These are phyloP conservation scores for Mesorhabditis sp. DNA, from an alignment of 2,888 invertebrate species.

Conservation along the genomic window DNA sequence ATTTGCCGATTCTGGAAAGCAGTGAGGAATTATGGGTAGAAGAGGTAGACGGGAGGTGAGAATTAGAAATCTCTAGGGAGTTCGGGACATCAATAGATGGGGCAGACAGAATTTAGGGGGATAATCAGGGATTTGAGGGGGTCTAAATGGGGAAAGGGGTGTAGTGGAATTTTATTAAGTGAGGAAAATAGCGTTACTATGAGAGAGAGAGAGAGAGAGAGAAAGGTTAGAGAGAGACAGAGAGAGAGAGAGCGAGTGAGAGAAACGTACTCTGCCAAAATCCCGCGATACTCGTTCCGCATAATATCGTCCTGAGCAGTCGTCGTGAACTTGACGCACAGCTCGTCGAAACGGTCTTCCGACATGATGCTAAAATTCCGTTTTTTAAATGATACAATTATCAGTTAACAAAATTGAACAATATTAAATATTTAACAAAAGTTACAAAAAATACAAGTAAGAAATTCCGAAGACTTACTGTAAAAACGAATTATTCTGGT, in stretches of 20 bases:
- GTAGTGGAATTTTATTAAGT: neutral
- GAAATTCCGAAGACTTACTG: neutral
- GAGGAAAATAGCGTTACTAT: no score
- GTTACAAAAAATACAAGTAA: neutral
- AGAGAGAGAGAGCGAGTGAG: no score
- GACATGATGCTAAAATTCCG: neutral
- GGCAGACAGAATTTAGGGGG: no score
- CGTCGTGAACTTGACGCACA: neutral
- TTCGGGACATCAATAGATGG: no score
- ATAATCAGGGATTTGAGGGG: neutral
- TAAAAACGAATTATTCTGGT: neutral
- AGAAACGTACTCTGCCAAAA: neutral
- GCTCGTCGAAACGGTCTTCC: neutral
- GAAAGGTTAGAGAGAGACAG: no score
- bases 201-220: no score
- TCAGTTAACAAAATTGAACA: neutral
- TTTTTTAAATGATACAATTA: no score
- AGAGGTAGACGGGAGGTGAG: no score
- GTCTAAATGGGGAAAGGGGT: neutral
- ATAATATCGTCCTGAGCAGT: neutral
- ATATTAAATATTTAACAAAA: neutral
- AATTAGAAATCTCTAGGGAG: no score
- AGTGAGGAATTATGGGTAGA: no score
- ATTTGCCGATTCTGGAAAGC: no score
- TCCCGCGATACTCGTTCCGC: neutral